phyloP scores from a whole-genome alignment of 23 tunicate species.

The Clavelina lepadiformis region DNA sequence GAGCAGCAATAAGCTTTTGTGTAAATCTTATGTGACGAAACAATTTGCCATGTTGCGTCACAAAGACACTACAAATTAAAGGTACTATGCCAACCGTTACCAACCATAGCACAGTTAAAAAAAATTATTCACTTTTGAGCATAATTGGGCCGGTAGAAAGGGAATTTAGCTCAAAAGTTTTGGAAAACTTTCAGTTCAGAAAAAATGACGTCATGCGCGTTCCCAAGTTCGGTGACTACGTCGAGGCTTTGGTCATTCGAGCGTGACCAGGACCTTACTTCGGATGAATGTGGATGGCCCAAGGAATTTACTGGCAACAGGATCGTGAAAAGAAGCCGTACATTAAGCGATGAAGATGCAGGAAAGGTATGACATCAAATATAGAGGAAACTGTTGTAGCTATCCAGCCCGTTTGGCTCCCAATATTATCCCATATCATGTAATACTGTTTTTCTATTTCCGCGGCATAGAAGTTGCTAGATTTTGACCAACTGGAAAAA shows the following conservation, averaged over 20 bases:
- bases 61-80: neutral
- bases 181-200: neutral
- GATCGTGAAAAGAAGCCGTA: neutral
- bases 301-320: neutral
- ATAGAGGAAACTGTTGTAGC: too few species aligned
- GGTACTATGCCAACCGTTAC: conserved; percentile 36
- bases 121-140: neutral
- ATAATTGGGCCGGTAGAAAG: neutral
- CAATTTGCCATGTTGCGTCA: conserved; percentile 8
- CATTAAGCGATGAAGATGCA: neutral
- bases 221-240: conserved; percentile 7
- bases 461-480: too few species aligned
- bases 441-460: too few species aligned
- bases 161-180: neutral
- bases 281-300: too few species aligned
- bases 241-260: conserved; percentile 5
- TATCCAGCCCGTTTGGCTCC: too few species aligned
- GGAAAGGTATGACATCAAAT: neutral
- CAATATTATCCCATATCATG: neutral
- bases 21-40: too few species aligned
- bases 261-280: neutral
- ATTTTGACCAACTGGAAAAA: conserved; percentile 32
- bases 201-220: conserved; percentile 24
- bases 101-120: too few species aligned
- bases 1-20: too few species aligned